Evolutionary conservation across 2,888 invertebrate species (phyloP).

Genomic region (Minunthozetes semirufus): DNA sequence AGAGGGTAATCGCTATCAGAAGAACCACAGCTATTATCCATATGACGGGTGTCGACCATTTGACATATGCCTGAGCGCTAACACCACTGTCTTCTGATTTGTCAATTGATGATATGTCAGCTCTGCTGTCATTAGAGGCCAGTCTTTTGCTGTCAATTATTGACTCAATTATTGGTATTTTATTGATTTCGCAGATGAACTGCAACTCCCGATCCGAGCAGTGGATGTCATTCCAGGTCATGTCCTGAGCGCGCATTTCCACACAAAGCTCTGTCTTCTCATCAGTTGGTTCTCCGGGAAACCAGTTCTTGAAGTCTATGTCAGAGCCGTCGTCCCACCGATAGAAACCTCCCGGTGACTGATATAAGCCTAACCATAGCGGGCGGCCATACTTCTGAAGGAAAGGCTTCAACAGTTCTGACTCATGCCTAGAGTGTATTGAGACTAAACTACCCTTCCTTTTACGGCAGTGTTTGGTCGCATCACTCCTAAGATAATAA

Average conservation of each 20-base stretch:
- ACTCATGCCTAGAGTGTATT: neutral
- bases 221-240: constrained; percentile 7
- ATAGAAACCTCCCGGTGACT: neutral
- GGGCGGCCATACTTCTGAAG: neutral
- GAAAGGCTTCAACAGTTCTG: neutral
- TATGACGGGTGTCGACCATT: too few species aligned
- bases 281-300: neutral
- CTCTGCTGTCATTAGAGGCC: too few species aligned
- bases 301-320: neutral
- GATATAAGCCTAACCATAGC: neutral
- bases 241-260: neutral
- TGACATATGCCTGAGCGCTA: too few species aligned
- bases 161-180: neutral
- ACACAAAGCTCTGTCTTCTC: neutral
- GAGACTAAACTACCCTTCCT: neutral
- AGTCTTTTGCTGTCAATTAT: neutral
- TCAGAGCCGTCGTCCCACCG: constrained; percentile 7
- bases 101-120: too few species aligned
- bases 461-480: neutral
- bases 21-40: too few species aligned
- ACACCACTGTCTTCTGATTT: too few species aligned
- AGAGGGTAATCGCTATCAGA: too few species aligned
- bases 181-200: neutral
- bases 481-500: neutral
- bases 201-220: neutral